Evolutionary conservation across 2,797 vertebrate species (phyloP).

Genomic region (Tiaroga cobitis): DNA sequence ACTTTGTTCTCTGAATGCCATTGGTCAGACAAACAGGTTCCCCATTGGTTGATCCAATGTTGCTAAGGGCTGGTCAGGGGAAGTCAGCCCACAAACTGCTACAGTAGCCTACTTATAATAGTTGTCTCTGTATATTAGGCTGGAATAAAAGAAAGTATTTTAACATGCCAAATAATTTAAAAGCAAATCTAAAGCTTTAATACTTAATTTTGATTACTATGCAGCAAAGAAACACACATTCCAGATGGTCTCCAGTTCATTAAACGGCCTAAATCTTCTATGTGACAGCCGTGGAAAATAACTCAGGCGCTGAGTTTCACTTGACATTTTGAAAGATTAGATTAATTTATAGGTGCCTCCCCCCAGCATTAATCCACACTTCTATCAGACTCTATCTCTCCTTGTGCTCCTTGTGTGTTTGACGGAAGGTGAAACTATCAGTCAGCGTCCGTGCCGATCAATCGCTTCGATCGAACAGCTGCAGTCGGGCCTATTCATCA

Average conservation of each 20-base stretch:
- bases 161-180: not conserved
- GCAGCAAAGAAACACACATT: slow-evolving; percentile 6
- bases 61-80: not conserved
- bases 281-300: slow-evolving; percentile 8
- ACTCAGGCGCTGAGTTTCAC: slow-evolving; percentile 5
- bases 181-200: not conserved
- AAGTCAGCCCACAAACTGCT: not conserved
- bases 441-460: slow-evolving; percentile 67
- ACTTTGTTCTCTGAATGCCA: not conserved
- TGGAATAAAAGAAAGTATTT: not conserved
- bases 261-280: slow-evolving; percentile 7
- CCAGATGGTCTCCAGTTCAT: slow-evolving; percentile 25
- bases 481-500: slow-evolving; percentile 54
- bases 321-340: slow-evolving; percentile 38
- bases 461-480: slow-evolving; percentile 69
- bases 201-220: not conserved
- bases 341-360: slow-evolving; percentile 31
- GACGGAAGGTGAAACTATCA: slow-evolving; percentile 62
- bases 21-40: not conserved
- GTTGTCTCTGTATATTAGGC: not conserved
- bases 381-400: slow-evolving; percentile 69
- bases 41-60: not conserved
- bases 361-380: slow-evolving; percentile 49
- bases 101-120: not conserved
- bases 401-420: slow-evolving; percentile 66